phyloP scores from a whole-genome alignment of 2,797 vertebrate genomes.

The Sebastes ruberrimus region DNA sequence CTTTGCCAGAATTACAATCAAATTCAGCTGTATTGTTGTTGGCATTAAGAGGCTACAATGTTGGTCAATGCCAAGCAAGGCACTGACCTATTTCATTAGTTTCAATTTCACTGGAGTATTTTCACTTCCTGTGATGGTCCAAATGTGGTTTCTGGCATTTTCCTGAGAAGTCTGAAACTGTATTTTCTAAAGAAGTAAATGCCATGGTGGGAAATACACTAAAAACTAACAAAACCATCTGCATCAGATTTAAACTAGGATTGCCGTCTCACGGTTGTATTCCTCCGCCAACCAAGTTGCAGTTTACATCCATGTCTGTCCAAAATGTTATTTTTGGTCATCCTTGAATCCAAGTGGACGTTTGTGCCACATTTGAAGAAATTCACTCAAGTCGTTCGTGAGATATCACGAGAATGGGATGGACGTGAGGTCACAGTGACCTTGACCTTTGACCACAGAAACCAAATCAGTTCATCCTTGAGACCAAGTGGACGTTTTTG shows the following conservation, averaged over 20 bases:
- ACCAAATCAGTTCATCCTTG: too few relatives aligned
- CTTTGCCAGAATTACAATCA: background rate
- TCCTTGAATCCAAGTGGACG: too few relatives aligned
- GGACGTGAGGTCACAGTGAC: too few relatives aligned
- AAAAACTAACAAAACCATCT: background rate
- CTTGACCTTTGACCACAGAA: too few relatives aligned
- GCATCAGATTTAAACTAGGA: background rate
- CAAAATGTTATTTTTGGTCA: too few relatives aligned
- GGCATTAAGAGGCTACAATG: background rate
- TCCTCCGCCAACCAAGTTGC: too few relatives aligned
- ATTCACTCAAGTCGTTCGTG: too few relatives aligned
- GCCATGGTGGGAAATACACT: background rate
- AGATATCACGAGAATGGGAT: too few relatives aligned
- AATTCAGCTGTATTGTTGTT: background rate
- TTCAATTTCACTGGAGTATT: background rate
- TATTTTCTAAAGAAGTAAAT: background rate
- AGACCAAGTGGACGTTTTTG: too few relatives aligned
- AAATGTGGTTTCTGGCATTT: background rate
- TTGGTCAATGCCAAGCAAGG: background rate
- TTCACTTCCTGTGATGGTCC: background rate
- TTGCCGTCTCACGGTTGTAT: too few relatives aligned
- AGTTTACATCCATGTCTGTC: too few relatives aligned
- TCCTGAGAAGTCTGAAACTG: background rate
- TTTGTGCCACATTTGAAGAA: too few relatives aligned
- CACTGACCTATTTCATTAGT: background rate